Evolutionary conservation across 2,888 invertebrate genomes (phyloP), one percentile per base, ranked within the genome.

Genomic region (Ceraclea dissimilis): DNA sequence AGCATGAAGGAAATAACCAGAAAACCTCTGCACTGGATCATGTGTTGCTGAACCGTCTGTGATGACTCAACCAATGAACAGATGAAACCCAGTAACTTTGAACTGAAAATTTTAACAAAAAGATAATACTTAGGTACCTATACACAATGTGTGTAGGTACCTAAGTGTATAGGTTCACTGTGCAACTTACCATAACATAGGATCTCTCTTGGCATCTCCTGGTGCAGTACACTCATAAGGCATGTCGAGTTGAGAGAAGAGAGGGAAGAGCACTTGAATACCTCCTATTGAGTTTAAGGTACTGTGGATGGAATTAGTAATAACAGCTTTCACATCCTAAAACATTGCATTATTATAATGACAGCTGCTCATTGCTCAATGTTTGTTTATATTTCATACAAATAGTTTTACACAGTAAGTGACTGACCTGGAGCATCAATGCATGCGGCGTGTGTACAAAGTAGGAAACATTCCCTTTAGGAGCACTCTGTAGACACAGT

Each of bases 371-470:
- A 39, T 39, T 13, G 16, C 39, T 8, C n/a, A n/a, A 31, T 31
- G 11, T 6, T 31, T 31, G 11, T 31, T 31, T 6, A 11, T 8
- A 31, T 31, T 8, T 31, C 31, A 6, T 31, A 31, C 31, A 31
- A 8, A 10, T 26, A 26, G 26, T 10, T 26, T 4, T 26, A 10
- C 26, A 4, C 4, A 26, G 26, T 26, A 19, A 19, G 18, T 19
- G 13, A 19, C 74, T 76, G 76, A 92, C 92, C 88, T 93, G 93
- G 67, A 96, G 84, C 98, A 99, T 99, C 67, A 99, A 86, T 64
- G 98, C 98, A 76, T 99, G 99, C 54, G 99, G 98, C 63, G 96
- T 95, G 79, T 99, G 99, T 69, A 98, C 95, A 81, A 99, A 99
- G 80, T 93, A 96, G 63, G 95, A 93, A 66, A 90, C 83, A 75